These are phyloP conservation scores for Procapra przewalskii DNA, from an alignment of 2,113 vertebrate genomes.

Conservation along the genomic window DNA sequence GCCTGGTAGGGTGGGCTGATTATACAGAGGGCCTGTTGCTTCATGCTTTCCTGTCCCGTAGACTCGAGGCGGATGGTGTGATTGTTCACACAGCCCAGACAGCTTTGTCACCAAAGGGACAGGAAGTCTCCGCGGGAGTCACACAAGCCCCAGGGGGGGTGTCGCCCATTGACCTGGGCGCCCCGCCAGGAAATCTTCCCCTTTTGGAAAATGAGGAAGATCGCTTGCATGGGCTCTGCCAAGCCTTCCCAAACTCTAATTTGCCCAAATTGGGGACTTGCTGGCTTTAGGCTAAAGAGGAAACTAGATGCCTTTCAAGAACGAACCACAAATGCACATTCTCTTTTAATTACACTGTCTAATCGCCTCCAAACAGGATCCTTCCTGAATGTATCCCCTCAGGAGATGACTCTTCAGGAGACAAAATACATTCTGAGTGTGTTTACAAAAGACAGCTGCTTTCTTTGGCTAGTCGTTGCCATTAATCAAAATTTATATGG, in stretches of 20 bases:
- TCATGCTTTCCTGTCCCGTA: not conserved
- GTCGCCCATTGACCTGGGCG: not conserved
- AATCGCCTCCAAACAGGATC: not conserved
- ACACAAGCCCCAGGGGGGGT: not conserved
- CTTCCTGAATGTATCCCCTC: not conserved
- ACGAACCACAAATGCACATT: not conserved
- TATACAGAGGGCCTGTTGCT: not conserved
- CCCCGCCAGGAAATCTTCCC: not conserved
- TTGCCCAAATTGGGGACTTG: not conserved
- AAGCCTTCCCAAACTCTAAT: not conserved
- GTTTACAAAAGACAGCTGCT: not conserved
- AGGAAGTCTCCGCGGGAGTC: not conserved
- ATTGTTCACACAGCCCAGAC: not conserved
- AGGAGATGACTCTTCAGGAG: not conserved
- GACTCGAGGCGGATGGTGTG: not conserved
- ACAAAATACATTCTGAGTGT: not conserved
- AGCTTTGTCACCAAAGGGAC: not conserved
- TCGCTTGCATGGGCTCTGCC: not conserved
- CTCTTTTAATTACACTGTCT: not conserved
- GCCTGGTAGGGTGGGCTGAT: not conserved
- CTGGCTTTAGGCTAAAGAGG: not conserved
- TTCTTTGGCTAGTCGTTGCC: not conserved
- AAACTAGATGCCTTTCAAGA: not conserved
- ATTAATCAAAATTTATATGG: constrained; percentile 12
- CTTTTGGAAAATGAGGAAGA: not conserved